Base-by-base conservation (phyloP, 2,113 vertebrate genomes). In the Rattus rattus region DNA sequence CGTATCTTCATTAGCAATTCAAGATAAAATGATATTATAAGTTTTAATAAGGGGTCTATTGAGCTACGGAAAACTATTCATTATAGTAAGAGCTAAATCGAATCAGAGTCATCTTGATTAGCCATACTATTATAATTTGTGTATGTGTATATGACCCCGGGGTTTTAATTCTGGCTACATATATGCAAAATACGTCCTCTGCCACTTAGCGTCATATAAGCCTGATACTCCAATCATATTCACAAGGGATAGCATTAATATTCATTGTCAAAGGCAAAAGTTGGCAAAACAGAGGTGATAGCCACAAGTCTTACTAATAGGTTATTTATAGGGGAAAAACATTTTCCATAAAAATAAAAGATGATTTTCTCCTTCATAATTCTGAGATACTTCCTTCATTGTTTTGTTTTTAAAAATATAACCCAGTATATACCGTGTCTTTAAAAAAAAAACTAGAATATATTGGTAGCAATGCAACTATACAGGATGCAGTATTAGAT, bases 1-100 rank as follows among this genome's bases (percentile, higher is more conserved):
- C 85, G 22, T 89, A 93, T 92, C 79, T 91, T 96, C 47, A 92
- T 96, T 94, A 92, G 95, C 87, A 94, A 97, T 20, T 3, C 65
- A 90, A 85, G 85, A 28, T n/a, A 94, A 93, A 80, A 56, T 70
- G 30, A 22, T 86, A 73, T 94, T 28, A 79, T 88, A 96, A 36
- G 39, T 79, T 92, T 87, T 79, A 96, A 73, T 17, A 72, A 91
- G 54, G 47, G 80, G 90, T 83, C 30, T 52, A 24, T 1, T 54
- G n/a, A 85, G 33, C 13, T 30, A 83, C 65, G 30, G 88, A 94
- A 90, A 79, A 92, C 1, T 75, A 72, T 67, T 93, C 52, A 90
- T 67, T 72, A n/a, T 88, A 88, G 91, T 39, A 95, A 77, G 36
- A 91, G 26, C 49, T 92, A 85, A 94, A 85, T 59, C 65, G 24